Evolutionary conservation across 1,140 invertebrate genomes (phyloP).

Genomic region (Ylistrum balloti): DNA sequence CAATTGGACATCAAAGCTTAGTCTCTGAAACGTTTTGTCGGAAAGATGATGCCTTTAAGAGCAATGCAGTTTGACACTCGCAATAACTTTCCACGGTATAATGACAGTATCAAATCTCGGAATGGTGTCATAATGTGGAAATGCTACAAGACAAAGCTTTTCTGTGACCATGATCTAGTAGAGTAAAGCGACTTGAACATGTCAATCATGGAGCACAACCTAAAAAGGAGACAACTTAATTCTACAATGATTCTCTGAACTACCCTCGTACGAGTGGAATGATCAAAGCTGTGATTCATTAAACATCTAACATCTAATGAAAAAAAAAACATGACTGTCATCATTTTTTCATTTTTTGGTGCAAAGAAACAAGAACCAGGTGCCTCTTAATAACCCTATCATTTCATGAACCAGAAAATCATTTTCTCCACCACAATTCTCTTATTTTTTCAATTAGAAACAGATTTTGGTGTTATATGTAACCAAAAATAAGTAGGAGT

Average conservation of each 20-base stretch:
- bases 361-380: background rate
- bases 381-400: background rate
- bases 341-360: background rate
- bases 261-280: background rate
- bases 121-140: background rate
- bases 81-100: background rate
- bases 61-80: background rate
- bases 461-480: too few relatives aligned
- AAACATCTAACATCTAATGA: background rate
- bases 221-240: background rate
- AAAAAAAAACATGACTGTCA: background rate
- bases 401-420: background rate
- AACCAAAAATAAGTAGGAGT: too few relatives aligned
- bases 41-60: background rate
- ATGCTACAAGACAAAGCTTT: conserved; percentile 4
- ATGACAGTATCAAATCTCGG: conserved; percentile 26
- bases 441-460: too few relatives aligned
- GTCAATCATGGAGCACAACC: background rate
- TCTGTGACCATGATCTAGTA: conserved; percentile 4
- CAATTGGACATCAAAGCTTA: background rate
- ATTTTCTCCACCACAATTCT: background rate
- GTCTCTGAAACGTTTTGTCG: background rate
- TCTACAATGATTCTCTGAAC: background rate
- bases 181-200: background rate
- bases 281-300: background rate